These are phyloP conservation scores for Plagodis dolabraria DNA, from an alignment of 2,888 invertebrate species.

Conservation along the genomic window DNA sequence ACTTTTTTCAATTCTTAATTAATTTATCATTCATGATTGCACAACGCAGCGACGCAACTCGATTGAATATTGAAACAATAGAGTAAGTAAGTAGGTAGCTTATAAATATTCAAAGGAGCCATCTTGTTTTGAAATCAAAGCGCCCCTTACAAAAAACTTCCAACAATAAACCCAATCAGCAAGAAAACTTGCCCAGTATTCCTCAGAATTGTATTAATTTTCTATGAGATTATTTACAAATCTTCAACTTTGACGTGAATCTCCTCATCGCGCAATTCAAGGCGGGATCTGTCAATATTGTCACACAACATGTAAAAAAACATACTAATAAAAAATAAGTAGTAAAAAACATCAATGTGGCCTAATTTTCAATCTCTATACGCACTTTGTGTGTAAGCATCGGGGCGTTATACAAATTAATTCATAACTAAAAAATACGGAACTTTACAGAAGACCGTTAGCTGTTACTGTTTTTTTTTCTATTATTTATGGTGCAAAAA, in stretches of 20 bases:
- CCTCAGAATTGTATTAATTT: conserved; percentile 75
- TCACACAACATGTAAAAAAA: conserved; percentile 74
- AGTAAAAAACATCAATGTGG: conserved; percentile 70
- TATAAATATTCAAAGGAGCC: conserved; percentile 57
- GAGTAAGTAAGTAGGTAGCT: conserved; percentile 23
- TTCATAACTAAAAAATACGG: conserved; percentile 68
- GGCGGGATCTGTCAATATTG: conserved; percentile 81
- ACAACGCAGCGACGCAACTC: conserved; percentile 24
- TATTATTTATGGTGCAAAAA: conserved; percentile 83
- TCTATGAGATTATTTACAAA: conserved; percentile 83
- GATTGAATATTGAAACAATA: conserved; percentile 39
- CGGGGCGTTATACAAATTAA: conserved; percentile 81
- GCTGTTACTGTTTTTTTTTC: conserved; percentile 68
- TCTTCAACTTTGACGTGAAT: conserved; percentile 63
- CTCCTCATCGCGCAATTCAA: conserved; percentile 43
- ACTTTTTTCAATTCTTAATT: neutral
- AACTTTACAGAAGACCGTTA: conserved; percentile 67
- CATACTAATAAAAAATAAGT: conserved; percentile 34
- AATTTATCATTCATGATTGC: conserved; percentile 30
- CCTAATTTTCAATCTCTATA: conserved; percentile 83
- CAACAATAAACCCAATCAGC: conserved; percentile 78
- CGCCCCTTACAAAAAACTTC: conserved; percentile 64
- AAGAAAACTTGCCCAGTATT: conserved; percentile 46
- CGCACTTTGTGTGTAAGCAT: conserved; percentile 78
- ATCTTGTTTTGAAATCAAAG: conserved; percentile 64